Evolutionary conservation across 2,113 vertebrate genomes (phyloP), one percentile per base, ranked within the genome.

Genomic region (Apteryx mantelli): DNA sequence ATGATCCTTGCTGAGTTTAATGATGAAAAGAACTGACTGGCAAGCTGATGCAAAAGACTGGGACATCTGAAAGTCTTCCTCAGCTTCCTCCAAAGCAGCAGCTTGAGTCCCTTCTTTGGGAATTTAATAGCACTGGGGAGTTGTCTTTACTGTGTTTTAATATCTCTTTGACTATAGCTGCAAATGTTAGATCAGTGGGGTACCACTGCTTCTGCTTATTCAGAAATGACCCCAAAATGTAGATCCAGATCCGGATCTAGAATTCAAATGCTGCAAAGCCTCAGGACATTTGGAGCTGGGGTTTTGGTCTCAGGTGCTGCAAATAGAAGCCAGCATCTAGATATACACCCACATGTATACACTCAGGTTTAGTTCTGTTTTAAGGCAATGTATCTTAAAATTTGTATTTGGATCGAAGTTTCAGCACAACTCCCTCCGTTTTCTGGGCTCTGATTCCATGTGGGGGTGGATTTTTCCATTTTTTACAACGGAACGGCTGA

Each of bases 21-120:
- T 93, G 85, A 97, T 94, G 91, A 95, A 96, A 97, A 94, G 83
- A 82, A 91, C 38, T 92, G 64, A 88, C 75, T 77, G 71, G 34
- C 68, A 93, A 96, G 53, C 63, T 1, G 3, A 60, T 91, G 88
- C 73, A 92, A 96, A 96, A 86, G 75, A 68, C 64, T 52, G 68
- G 73, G 64, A 63, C 61, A 89, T 94, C 78, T 93, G 75, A 95
- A 93, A 93, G 2, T 63, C 69, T 92, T 95, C 61, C 78, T 82
- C 66, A 79, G 68, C 68, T 78, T 55, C 64, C 86, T 95, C 89
- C 83, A 91, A 96, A 92, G 88, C 71, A 91, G 52, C 60, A 79
- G 76, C 83, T 96, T 82, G 71, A 95, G 56, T 89, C n/a, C 18
- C 52, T 82, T 96, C 84, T 93, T 82, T 53, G 44, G 69, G 77